Conservation (phyloP, 2,797 vertebrate genomes). For the Peromyscus attwateri region DNA sequence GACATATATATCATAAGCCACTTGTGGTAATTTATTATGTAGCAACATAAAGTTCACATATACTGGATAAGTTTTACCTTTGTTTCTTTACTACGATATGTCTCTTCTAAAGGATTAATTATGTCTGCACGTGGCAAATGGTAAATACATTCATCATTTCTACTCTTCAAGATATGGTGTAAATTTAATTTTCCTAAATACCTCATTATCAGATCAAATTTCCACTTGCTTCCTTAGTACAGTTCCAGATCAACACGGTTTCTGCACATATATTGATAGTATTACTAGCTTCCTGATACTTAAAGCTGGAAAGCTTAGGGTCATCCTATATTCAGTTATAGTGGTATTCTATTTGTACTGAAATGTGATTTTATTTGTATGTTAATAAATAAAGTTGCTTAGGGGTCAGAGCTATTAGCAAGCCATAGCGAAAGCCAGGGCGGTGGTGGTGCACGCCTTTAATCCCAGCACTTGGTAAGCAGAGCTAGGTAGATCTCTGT, state of each 20-base stretch:
- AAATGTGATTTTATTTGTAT: too few species aligned
- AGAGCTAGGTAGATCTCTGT: too few species aligned
- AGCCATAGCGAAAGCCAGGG: too few species aligned
- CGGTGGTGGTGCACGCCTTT: too few species aligned
- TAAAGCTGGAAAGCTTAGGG: background rate
- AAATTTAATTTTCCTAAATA: background rate
- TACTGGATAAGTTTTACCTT: background rate
- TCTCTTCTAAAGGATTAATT: background rate
- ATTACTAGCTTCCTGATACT: background rate
- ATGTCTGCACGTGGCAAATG: background rate
- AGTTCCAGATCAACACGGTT: background rate
- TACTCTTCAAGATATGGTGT: conserved; percentile 25
- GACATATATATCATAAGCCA: background rate
- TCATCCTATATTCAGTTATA: background rate
- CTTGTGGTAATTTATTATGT: background rate
- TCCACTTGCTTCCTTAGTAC: background rate
- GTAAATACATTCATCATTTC: background rate
- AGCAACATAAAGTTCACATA: background rate
- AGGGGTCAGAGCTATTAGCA: too few species aligned
- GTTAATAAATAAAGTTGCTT: too few species aligned
- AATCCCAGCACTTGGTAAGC: too few species aligned
- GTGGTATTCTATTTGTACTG: too few species aligned
- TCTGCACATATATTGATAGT: background rate
- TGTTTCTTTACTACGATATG: background rate
- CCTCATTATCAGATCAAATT: background rate